Conservation (phyloP, 2,797 vertebrate genomes). For the Lagodon rhomboides region DNA sequence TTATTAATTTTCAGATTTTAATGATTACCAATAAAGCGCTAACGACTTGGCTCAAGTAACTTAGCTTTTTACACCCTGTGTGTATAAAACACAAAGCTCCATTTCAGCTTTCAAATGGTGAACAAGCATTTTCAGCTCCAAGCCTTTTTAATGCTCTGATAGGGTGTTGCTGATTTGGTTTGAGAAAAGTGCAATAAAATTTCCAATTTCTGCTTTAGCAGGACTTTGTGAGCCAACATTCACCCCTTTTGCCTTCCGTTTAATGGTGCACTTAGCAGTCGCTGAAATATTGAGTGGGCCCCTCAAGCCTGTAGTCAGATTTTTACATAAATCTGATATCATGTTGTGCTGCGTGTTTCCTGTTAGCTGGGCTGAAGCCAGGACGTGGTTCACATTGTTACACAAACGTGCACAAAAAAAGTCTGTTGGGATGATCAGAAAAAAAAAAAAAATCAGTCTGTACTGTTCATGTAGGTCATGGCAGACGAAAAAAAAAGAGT, state of each 20-base stretch:
- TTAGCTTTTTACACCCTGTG: conserved; percentile 6
- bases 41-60: neutral
- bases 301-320: conserved; percentile 12
- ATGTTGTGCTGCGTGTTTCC: conserved; percentile 11
- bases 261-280: conserved; percentile 65
- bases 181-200: conserved; percentile 23
- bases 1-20: conserved; percentile 20
- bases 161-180: conserved; percentile 12
- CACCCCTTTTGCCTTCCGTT: conserved; percentile 34
- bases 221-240: conserved; percentile 44
- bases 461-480: neutral
- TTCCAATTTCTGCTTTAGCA: conserved; percentile 40
- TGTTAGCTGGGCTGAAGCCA: conserved; percentile 26
- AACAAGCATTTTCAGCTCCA: conserved; percentile 19
- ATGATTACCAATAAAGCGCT: conserved; percentile 11
- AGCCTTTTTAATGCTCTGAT: conserved; percentile 36
- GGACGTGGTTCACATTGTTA: neutral
- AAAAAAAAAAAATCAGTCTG: no score
- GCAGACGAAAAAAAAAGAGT: neutral
- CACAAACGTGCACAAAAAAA: neutral
- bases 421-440: neutral
- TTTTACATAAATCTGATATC: conserved; percentile 52
- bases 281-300: conserved; percentile 50
- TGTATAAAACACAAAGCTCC: conserved; percentile 1
- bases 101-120: neutral